Base-by-base conservation (phyloP, 1,140 invertebrate genomes). In the Melipona quadrifasciata region DNA sequence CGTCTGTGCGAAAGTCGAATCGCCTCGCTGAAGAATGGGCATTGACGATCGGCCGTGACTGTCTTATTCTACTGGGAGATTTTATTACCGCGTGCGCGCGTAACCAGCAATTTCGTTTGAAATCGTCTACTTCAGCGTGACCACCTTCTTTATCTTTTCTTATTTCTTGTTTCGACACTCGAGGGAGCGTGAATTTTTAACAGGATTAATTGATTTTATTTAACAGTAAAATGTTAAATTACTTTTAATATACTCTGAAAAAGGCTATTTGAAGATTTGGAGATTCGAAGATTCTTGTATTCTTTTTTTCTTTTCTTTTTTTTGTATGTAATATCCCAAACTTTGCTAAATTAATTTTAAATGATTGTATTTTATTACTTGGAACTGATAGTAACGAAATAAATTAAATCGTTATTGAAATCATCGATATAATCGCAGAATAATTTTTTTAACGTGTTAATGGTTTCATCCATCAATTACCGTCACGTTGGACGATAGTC, bases 1-100 rank as follows among this genome's bases (percentile, higher is more conserved):
- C 51, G 64, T 53, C 68, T 51, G 51, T 27, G 47, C 57, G 83
- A 53, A 76, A 70, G 6, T 81, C 61, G 86, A 67, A 64, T 82
- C 82, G 74, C 65, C n/a, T n/a, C 68, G 27, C 6, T 0, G 19
- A 67, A 19, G 27, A 74, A 27, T 51, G 55, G 53, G 53, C 39
- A 47, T 6, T 47, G 61, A 21, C 71, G 39, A 24, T 47, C 31
- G 31, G 14, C 72, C 19, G 16, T 68, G 51, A 21, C 73, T 68
- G 64, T 82, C 64, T 58, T 76, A 76, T 82, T 82, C 80, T 12
- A 82, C 80, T 82, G 31, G 4, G 19, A 47, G 16, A n/a, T 17
- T 39, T 55, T 14, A 39, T 74, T 51, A 72, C 11, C 11, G 14
- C 24, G n/a, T n/a, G 1, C 10, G 10, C 19, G 2, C 1, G n/a